phyloP scores from a whole-genome alignment of 53 echinoderm and acorn worm genomes.

The Holothuria scabra region DNA sequence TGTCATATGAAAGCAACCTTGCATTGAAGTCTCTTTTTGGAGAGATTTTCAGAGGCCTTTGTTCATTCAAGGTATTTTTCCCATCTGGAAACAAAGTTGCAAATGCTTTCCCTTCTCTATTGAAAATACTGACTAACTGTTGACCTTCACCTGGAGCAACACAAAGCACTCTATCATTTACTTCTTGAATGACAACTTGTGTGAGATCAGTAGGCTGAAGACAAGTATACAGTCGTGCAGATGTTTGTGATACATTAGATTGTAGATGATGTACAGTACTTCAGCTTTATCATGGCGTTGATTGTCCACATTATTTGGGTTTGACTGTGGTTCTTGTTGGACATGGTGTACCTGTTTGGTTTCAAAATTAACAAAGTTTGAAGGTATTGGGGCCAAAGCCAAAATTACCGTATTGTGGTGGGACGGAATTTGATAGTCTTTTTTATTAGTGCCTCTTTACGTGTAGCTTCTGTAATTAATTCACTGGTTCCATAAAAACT shows the following conservation, averaged over 20 bases:
- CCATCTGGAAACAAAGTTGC: slow-evolving; percentile 75
- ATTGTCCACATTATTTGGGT: no score
- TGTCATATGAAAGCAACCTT: slow-evolving; percentile 73
- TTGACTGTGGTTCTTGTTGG: no score
- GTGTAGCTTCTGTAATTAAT: no score
- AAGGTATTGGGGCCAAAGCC: no score
- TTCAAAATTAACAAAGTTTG: no score
- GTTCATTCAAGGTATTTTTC: slow-evolving; percentile 62
- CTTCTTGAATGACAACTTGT: slow-evolving; percentile 48
- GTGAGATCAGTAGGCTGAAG: slow-evolving; percentile 65
- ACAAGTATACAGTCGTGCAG: slow-evolving; percentile 54
- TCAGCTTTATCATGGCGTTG: no score
- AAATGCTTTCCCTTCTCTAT: slow-evolving; percentile 68
- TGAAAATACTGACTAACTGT: slow-evolving; percentile 59
- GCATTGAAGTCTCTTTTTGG: slow-evolving; percentile 68
- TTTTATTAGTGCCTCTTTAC: no score
- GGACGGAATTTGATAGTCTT: no score
- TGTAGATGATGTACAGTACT: not conserved
- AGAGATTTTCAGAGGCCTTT: slow-evolving; percentile 56
- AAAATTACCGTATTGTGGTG: no score
- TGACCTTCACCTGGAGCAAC: slow-evolving; percentile 76
- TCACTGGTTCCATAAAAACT: no score
- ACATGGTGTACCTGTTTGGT: no score
- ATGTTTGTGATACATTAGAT: slow-evolving; percentile 10
- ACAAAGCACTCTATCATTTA: slow-evolving; percentile 60